Conservation (phyloP, 2,113 vertebrate species). For the Rhinopomastus cyanomelas region DNA sequence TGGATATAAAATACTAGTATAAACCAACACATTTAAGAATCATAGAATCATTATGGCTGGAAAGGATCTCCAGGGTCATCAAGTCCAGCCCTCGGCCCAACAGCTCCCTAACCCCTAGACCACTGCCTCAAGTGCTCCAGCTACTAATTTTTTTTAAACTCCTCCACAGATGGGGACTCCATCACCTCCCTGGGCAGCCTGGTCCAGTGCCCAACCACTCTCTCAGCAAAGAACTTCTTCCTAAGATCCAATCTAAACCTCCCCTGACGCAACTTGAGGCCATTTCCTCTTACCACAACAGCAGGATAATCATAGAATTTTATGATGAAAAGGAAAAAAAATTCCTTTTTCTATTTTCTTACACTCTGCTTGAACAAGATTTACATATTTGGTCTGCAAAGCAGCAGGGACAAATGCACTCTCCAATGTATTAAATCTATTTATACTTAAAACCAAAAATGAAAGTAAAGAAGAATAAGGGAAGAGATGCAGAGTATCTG, state of each 20-base stretch:
- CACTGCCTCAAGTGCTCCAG: too few relatives aligned
- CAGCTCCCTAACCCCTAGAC: too few relatives aligned
- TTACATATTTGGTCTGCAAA: neutral
- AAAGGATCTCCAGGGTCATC: too few relatives aligned
- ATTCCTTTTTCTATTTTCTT: neutral
- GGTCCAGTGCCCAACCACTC: too few relatives aligned
- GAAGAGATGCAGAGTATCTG: neutral
- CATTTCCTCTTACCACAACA: neutral
- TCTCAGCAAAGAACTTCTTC: too few relatives aligned
- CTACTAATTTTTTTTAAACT: too few relatives aligned
- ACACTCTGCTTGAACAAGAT: neutral
- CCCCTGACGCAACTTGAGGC: too few relatives aligned
- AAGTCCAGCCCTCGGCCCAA: too few relatives aligned
- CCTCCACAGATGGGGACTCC: too few relatives aligned
- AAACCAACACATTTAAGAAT: neutral
- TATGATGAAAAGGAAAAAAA: neutral
- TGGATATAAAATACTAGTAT: slow-evolving; percentile 2
- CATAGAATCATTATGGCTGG: too few relatives aligned
- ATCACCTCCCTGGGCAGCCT: too few relatives aligned
- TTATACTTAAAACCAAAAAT: neutral
- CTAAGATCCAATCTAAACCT: too few relatives aligned
- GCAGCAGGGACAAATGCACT: neutral
- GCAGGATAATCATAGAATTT: neutral
- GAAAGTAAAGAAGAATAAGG: neutral
- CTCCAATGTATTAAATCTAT: neutral